These are phyloP conservation scores for Eristalis pertinax DNA, from an alignment of 2,888 invertebrate genomes.

Conservation along the genomic window DNA sequence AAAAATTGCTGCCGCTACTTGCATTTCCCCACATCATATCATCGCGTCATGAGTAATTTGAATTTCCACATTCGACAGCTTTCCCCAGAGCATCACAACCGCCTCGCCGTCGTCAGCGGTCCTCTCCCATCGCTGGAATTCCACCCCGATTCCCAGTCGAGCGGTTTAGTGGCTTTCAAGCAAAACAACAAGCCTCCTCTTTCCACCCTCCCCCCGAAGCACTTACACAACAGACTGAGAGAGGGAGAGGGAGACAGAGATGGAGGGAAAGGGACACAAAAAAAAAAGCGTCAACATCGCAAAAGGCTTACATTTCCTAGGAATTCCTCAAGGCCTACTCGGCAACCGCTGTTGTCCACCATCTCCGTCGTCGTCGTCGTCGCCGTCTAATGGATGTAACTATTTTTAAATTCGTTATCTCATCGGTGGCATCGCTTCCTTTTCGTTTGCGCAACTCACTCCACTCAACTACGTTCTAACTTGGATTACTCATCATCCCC, in stretches of 20 bases:
- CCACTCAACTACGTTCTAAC: constrained; percentile 1
- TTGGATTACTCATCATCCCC: constrained; percentile 21
- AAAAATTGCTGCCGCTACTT: not conserved
- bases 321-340: constrained; percentile 31
- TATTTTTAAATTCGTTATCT: constrained; percentile 13
- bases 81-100: not conserved
- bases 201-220: not conserved
- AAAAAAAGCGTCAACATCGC: not conserved
- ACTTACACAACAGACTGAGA: not conserved
- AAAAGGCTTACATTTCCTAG: constrained; percentile 18
- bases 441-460: not conserved
- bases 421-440: constrained; percentile 27
- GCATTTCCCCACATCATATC: not conserved
- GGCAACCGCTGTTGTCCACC: not conserved
- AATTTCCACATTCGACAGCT: not conserved
- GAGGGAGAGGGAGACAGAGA: not conserved
- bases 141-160: not conserved
- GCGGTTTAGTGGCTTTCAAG: not conserved
- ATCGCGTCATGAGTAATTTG: not conserved
- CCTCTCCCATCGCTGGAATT: not conserved
- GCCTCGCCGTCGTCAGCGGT: too few species aligned
- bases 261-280: too few species aligned
- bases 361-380: not conserved
- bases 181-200: not conserved
- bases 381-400: not conserved